phyloP scores from a whole-genome alignment of 2,797 vertebrate genomes.

The Phataginus tetradactyla region DNA sequence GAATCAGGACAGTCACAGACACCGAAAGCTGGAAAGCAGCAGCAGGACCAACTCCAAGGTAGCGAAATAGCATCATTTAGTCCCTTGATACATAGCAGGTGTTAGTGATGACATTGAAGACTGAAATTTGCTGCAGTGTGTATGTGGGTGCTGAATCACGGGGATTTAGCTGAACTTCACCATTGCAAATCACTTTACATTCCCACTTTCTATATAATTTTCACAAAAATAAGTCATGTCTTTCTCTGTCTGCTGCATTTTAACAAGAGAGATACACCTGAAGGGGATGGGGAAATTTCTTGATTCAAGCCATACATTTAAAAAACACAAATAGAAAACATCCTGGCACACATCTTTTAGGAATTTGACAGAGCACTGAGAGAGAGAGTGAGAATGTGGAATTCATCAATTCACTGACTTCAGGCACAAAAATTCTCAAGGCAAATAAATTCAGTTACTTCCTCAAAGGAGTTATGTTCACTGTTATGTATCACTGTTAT shows the following conservation, averaged over 20 bases:
- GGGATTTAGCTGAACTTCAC: constrained; percentile 57
- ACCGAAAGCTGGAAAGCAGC: neutral
- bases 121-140: neutral
- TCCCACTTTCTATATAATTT: constrained; percentile 70
- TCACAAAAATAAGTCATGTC: constrained; percentile 69
- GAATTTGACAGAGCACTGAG: constrained; percentile 61
- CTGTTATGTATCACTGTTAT: neutral
- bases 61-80: neutral
- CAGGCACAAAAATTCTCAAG: constrained; percentile 59
- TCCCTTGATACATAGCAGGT: neutral
- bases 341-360: constrained; percentile 57
- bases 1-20: constrained; percentile 30
- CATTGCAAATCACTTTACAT: constrained; percentile 68
- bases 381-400: constrained; percentile 55
- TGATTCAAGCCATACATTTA: constrained; percentile 66
- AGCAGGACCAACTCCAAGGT: neutral
- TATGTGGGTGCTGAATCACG: neutral
- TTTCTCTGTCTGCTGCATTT: constrained; percentile 72
- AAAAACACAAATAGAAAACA: constrained; percentile 64
- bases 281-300: constrained; percentile 71
- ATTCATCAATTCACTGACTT: constrained; percentile 74
- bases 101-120: neutral
- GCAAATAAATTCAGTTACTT: constrained; percentile 36
- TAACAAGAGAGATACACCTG: constrained; percentile 69
- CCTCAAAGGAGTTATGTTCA: neutral